Percentiles rank a stretch among this genome's conserved stretches.
These are phyloP conservation scores for Trematomus bernacchii DNA, from an alignment of 2,797 vertebrate species.

Conservation along the genomic window DNA sequence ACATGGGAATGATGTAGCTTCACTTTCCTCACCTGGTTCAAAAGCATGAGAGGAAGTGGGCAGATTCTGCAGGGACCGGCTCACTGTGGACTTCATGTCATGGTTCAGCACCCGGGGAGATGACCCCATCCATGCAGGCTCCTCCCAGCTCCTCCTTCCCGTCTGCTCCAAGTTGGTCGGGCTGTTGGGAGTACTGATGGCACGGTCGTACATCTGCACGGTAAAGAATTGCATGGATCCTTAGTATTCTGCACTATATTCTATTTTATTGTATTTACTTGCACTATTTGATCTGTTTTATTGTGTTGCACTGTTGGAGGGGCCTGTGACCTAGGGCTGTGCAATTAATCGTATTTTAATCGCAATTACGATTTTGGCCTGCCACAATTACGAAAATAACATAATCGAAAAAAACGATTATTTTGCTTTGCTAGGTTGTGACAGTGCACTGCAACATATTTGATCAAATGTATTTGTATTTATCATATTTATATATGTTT, in stretches of 20 bases:
- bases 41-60: conserved; percentile 86
- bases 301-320: too few relatives aligned
- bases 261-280: too few relatives aligned
- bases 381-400: too few relatives aligned
- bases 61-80: conserved; percentile 94
- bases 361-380: too few relatives aligned
- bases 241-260: background rate
- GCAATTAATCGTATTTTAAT: too few relatives aligned
- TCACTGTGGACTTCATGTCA: conserved; percentile 93
- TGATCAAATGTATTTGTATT: too few relatives aligned
- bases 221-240: background rate
- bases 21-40: conserved; percentile 71
- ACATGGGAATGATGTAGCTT: background rate
- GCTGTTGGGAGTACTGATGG: conserved; percentile 95
- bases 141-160: conserved; percentile 97
- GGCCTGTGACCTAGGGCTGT: too few relatives aligned
- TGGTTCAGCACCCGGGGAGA: conserved; percentile 90
- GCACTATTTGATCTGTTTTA: too few relatives aligned
- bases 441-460: too few relatives aligned
- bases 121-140: conserved; percentile 96
- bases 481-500: too few relatives aligned
- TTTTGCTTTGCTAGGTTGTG: too few relatives aligned
- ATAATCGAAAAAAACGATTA: too few relatives aligned
- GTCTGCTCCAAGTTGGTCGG: conserved; percentile 91
- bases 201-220: conserved; percentile 95